Evolutionary conservation across 1,140 invertebrate species (phyloP), one percentile per base, ranked within the genome.

Genomic region (Schmidtea mediterranea): DNA sequence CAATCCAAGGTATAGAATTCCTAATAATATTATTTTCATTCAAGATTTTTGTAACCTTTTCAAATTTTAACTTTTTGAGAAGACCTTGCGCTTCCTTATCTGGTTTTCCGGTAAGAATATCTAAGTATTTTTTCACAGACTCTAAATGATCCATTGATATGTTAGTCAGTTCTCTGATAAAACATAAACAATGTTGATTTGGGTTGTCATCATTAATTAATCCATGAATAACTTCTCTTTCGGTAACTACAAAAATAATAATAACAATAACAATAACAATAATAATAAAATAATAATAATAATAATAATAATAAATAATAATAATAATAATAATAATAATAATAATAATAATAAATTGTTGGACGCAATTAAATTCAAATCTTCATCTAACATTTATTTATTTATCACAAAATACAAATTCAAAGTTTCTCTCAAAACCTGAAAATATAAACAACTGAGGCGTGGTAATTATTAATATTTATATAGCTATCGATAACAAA

Each of bases 231-330:
- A 94, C 83, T 70, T 95, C 89, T 46, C 87, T 68, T 69, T 95
- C 89, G 0, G 89, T 95, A 10, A 95, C 89, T 89, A 62, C 46
- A n/a, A n/a, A n/a, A n/a, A n/a, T n/a, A n/a, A n/a, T n/a, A n/a
- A n/a, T n/a, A n/a, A n/a, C n/a, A n/a, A n/a, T n/a, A n/a, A n/a
- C n/a, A n/a, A n/a, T n/a, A n/a, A n/a, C n/a, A n/a, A n/a, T n/a
- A n/a, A n/a, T n/a, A n/a, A n/a, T n/a, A n/a, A n/a, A n/a, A n/a
- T n/a, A n/a, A n/a, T n/a, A n/a, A n/a, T n/a, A n/a, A n/a, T n/a
- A n/a, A n/a, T n/a, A n/a, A n/a, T n/a, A n/a, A n/a, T n/a, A n/a
- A n/a, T n/a, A n/a, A n/a, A n/a, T n/a, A n/a, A n/a, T n/a, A n/a
- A n/a, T n/a, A n/a, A n/a, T n/a, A n/a, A n/a, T n/a, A n/a, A n/a